phyloP scores from a whole-genome alignment of 1,140 invertebrate species.

The Magallana angulata region DNA sequence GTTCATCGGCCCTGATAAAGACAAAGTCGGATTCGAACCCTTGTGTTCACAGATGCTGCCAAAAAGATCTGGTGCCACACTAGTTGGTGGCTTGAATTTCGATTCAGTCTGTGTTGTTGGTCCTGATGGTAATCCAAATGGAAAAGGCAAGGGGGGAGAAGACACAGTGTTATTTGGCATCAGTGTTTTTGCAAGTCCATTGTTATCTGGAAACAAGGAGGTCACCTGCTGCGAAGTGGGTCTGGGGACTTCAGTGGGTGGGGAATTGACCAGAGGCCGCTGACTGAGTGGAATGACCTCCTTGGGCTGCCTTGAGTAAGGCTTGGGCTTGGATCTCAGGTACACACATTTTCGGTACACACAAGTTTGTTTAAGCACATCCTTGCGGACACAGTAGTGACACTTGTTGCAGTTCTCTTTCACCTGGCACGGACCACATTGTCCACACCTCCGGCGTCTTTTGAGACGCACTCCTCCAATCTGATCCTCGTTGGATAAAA shows the following conservation, averaged over 20 bases:
- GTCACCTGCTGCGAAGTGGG: conserved; percentile 3
- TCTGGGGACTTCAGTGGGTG: neutral
- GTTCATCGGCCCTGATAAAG: conserved; percentile 21
- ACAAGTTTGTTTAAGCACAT: conserved; percentile 76
- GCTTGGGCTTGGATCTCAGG: conserved; percentile 72
- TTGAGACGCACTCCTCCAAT: conserved; percentile 70
- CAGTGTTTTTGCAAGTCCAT: conserved; percentile 47
- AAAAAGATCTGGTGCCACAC: conserved; percentile 8
- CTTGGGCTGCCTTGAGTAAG: conserved; percentile 61
- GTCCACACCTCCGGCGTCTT: conserved; percentile 72
- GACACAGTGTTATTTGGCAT: conserved; percentile 43
- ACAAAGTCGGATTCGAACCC: neutral
- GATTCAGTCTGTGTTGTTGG: conserved; percentile 41
- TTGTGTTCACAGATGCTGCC: neutral
- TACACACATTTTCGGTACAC: conserved; percentile 77
- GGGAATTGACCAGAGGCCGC: neutral
- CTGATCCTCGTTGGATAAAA: conserved; percentile 54
- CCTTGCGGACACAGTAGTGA: conserved; percentile 72
- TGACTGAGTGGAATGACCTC: conserved; percentile 8
- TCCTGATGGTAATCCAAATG: conserved; percentile 45
- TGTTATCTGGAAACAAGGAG: conserved; percentile 24
- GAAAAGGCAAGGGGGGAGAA: conserved; percentile 35
- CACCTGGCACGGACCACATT: conserved; percentile 75
- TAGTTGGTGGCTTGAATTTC: conserved; percentile 9
- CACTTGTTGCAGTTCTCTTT: conserved; percentile 76